Percentiles rank a stretch among this genome's conserved stretches.
Evolutionary conservation across 2,113 vertebrate genomes (phyloP).

Genomic region (Notarius quadriscutis): DNA sequence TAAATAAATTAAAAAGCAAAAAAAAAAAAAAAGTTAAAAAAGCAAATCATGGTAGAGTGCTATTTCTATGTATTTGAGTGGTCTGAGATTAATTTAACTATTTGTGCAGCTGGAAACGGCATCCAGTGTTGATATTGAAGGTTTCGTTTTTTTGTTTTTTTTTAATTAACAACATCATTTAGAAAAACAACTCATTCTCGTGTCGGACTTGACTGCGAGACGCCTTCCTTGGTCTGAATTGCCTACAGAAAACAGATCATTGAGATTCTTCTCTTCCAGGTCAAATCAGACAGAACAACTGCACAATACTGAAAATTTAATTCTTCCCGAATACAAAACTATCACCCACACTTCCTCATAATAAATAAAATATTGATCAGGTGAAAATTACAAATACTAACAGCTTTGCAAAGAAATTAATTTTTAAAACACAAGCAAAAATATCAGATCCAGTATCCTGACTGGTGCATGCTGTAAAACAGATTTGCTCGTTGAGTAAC

Average conservation of each 20-base stretch:
- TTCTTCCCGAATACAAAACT: slow-evolving; percentile 51
- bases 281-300: not conserved
- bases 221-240: not conserved
- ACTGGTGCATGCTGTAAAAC: not conserved
- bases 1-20: slow-evolving; percentile 88
- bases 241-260: not conserved
- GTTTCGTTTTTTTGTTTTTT: not conserved
- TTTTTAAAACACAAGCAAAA: not conserved
- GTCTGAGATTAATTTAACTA: not conserved
- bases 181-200: not conserved
- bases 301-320: slow-evolving; percentile 21
- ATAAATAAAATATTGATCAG: slow-evolving; percentile 52
- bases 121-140: too few species aligned
- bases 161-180: not conserved
- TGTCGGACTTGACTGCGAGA: not conserved
- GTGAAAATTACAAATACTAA: slow-evolving; percentile 24
- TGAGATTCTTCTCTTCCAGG: not conserved
- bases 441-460: not conserved
- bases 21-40: slow-evolving; percentile 32
- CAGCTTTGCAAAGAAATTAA: slow-evolving; percentile 10
- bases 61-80: slow-evolving; percentile 10
- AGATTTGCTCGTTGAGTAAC: not conserved
- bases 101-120: not conserved
- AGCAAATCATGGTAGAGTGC: slow-evolving; percentile 22
- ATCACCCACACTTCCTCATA: slow-evolving; percentile 36